Evolutionary conservation across 2,888 invertebrate species (phyloP), one percentile per base, ranked within the genome.

Genomic region (Hirtodrosophila alboralis): DNA sequence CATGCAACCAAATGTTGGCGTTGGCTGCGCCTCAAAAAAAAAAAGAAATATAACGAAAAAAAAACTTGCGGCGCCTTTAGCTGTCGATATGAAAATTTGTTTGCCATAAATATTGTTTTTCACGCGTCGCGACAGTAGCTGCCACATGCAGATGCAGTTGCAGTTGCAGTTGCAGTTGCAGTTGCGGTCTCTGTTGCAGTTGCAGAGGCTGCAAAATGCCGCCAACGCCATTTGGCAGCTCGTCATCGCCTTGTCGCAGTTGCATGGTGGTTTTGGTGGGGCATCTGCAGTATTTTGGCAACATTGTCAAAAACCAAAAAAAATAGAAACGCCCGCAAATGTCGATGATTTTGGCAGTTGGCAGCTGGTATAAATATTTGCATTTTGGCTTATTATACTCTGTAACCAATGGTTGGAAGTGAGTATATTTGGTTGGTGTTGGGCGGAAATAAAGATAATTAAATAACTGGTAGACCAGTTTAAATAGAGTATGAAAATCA

Each of bases 91-190:
- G 79, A 78, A 80, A 84, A 80, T 80, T 80, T 80, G 79, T 84
- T 84, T 84, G 84, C 84, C 84, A 84, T 84, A 80, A 84, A 84
- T 80, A 84, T 79, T 75, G 47, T 68, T 79, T 83, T 78, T 77
- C 83, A 79, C 74, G 80, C 70, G 64, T 40, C 60, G 77, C 74
- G 57, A 67, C 84, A 52, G 76, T 77, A 77, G 76, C 79, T 59
- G 78, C 67, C 59, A 40, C 62, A 69, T 47, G 64, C 67, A 54
- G 66, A 40, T 47, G 62, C 54, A 12, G 33, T 40, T 33, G 45
- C 56, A 34, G 43, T 30, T 31, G 30, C 47, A 14, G 44, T 16
- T 40, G 58, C 51, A 18, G 45, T 58, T 49, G 44, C 38, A 49
- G 49, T 31, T 1, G 51, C 26, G 37, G 51, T 38, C 30, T 21